Base-by-base conservation (phyloP, 2,888 invertebrate genomes). In the Carterocephalus palaemon region DNA sequence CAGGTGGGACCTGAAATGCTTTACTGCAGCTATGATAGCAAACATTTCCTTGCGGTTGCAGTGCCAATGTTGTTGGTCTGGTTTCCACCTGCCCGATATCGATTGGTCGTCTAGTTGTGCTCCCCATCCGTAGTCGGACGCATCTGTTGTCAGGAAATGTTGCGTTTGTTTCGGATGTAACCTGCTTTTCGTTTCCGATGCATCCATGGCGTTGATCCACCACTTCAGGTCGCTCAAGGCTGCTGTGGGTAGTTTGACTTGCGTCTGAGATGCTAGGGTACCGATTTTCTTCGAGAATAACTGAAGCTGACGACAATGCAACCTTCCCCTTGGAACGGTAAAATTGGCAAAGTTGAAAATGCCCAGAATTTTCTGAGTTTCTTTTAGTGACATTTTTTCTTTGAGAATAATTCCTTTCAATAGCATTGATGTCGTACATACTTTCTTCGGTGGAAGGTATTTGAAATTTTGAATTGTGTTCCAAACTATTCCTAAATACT, bases 11-110 rank as follows among this genome's bases (percentile, higher is more conserved):
- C 4, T 8, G 1, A 24, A n/a, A 7, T 2, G 6, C 6, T 20
- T 3, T 2, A 20, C 7, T 6, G n/a, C 20, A 7, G 6, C 6
- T 20, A 7, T 20, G 7, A 20, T 2, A n/a, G 24, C 37, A 1
- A 2, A 47, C 5, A 57, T 13, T 13, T 55, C 57, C 26, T 54
- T 57, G 4, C 15, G 6, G 37, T 57, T 57, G 41, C 13, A 45
- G 34, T 57, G 55, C 55, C 53, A 54, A 1, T 3, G 3, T 2
- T 2, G 3, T 9, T 57, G 53, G 0, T 33, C 2, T 1, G 0
- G n/a, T 1, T 38, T 33, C 53, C 54, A 53, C 10, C 12, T 3
- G 1, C 46, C 47, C 2, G 15, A n/a, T 1, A 52, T 9, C 6
- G 8, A 23, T 19, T 26, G 1, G 4, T 17, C 16, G 22, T 48